These are phyloP conservation scores for Numida meleagris DNA, from an alignment of 2,113 vertebrate species.

Conservation along the genomic window DNA sequence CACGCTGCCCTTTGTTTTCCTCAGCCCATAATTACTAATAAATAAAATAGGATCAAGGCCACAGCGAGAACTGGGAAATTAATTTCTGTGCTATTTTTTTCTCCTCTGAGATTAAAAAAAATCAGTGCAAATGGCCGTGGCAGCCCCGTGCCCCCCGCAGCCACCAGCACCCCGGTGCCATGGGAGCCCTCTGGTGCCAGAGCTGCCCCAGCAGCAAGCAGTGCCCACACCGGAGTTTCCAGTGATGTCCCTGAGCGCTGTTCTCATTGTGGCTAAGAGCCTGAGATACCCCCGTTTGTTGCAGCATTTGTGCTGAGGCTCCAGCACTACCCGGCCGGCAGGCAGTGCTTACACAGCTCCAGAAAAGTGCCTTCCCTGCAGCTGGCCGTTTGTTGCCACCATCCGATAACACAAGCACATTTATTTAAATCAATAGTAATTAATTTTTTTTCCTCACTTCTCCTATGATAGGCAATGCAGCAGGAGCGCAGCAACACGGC, in stretches of 20 bases:
- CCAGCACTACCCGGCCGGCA: background rate
- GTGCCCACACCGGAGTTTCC: background rate
- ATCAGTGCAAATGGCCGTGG: background rate
- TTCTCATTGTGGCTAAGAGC: background rate
- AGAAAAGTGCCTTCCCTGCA: rapidly evolving
- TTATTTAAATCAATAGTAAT: slow-evolving; percentile 23
- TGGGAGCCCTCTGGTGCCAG: background rate
- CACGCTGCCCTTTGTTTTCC: background rate
- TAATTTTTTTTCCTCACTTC: background rate
- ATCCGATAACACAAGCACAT: background rate
- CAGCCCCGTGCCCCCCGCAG: background rate
- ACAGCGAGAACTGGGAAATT: background rate
- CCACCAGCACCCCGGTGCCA: no score
- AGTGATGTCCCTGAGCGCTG: background rate
- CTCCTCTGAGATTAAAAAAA: background rate
- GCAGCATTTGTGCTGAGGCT: background rate
- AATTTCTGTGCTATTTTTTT: background rate
- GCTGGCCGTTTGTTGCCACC: background rate
- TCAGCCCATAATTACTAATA: background rate
- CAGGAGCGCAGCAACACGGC: background rate
- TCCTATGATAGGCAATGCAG: background rate
- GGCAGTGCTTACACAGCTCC: background rate
- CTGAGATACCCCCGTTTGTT: background rate
- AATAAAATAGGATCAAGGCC: slow-evolving; percentile 34
- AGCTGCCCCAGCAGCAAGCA: background rate